A percentile compares a stretch with the other conserved stretches of the same genome.
Evolutionary conservation across 2,888 invertebrate species (phyloP).

Genomic region (Yponomeuta evonymella): DNA sequence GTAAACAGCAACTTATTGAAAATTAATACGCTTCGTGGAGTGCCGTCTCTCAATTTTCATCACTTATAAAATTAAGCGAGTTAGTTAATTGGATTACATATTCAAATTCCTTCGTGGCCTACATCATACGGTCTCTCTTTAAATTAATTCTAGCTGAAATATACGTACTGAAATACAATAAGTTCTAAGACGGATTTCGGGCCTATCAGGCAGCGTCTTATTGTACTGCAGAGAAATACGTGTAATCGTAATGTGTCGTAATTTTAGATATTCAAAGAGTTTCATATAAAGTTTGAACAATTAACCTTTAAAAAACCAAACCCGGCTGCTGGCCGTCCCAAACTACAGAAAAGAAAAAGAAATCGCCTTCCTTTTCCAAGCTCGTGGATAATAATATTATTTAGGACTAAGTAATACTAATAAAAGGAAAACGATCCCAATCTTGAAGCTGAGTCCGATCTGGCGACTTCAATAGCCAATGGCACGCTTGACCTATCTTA

Average conservation of each 20-base stretch:
- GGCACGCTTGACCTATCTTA: constrained; percentile 44
- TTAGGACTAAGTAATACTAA: background rate
- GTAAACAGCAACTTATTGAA: background rate
- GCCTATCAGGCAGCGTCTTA: background rate
- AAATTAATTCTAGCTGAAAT: background rate
- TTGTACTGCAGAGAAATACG: no score
- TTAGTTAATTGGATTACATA: background rate
- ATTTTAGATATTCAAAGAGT: no score
- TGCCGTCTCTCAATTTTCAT: background rate
- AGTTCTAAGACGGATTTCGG: background rate
- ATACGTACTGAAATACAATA: background rate
- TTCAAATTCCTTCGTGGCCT: background rate
- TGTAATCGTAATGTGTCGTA: no score
- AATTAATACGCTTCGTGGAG: background rate
- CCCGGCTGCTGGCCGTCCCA: no score
- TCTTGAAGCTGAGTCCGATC: background rate
- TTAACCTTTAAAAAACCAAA: no score
- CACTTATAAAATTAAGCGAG: background rate
- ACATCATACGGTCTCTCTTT: background rate
- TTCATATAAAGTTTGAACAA: no score
- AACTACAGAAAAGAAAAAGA: no score
- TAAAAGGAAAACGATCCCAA: background rate
- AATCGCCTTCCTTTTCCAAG: no score
- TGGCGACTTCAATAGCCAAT: background rate
- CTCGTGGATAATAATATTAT: no score